Base-by-base conservation (phyloP, 2,888 invertebrate species). In the Cabera pusaria region DNA sequence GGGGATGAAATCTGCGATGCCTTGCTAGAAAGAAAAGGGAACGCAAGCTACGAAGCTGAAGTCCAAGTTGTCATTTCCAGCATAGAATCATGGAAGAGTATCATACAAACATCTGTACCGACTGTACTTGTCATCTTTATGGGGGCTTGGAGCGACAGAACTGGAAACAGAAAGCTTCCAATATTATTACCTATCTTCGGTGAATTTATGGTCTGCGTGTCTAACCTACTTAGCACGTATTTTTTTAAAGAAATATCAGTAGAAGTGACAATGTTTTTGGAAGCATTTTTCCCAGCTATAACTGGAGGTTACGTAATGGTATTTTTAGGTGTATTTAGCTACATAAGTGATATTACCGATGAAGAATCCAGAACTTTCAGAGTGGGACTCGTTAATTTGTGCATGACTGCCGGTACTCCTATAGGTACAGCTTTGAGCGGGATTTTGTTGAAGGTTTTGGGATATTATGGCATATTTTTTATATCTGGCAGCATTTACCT, bases 121-220 rank as follows among this genome's bases (percentile, higher is more conserved):
- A 88, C 88, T 0, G 19, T 91, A 1, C 61, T 92, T 1, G 88
- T 92, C 0, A 79, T 91, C 23, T 90, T 92, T 22, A 79, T 92
- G 67, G 92, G 92, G 4, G 90, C 92, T 0, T 92, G 92, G 92
- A 91, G 91, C 49, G 92, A 92, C 47, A 78, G 90, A 27, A 90
- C 90, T 2, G 90, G 90, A 0, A 83, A 90, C 24, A 74, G 92
- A 42, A 92, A 91, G 65, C 56, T 91, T 1, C 91, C 90, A 42
- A 91, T 92, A 48, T 52, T 92, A 0, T 47, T 91, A 8, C 92
- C 92, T 1, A 72, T 92, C 6, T 40, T 84, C 1, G 91, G 91
- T 0, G 91, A 91, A 52, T 68, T 90, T 1, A 36, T 88, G 29
- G 87, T 89, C 1, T 80, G 79, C 35, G 42, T 86, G 0, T 83